Evolutionary conservation across 2,797 vertebrate species (phyloP).

Genomic region (Dryobates pubescens): DNA sequence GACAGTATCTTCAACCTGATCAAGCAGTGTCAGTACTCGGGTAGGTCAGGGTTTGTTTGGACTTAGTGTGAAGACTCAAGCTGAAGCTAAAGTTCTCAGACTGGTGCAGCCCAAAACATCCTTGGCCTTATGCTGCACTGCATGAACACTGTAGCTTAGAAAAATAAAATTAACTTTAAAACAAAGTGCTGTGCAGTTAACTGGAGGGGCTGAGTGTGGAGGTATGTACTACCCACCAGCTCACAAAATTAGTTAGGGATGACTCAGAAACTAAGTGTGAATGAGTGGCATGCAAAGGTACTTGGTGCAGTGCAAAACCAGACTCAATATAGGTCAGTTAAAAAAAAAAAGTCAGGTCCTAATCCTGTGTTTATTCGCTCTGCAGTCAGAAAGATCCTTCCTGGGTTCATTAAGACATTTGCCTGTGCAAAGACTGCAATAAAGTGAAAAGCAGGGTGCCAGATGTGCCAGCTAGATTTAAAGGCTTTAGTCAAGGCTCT

Average conservation of each 20-base stretch:
- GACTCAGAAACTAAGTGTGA: slow-evolving; percentile 34
- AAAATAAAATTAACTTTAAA: not conserved
- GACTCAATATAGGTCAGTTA: not conserved
- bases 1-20: not conserved
- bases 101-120: not conserved
- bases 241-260: slow-evolving; percentile 53
- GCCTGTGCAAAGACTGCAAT: not conserved
- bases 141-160: not conserved
- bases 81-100: not conserved
- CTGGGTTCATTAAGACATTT: not conserved
- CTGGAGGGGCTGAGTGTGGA: slow-evolving; percentile 16
- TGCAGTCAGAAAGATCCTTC: not conserved
- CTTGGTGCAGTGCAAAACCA: not conserved
- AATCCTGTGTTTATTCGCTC: not conserved
- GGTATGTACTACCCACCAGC: slow-evolving; percentile 24
- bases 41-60: not conserved
- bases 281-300: slow-evolving; percentile 1
- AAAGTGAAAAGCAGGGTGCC: not conserved
- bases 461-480: not conserved
- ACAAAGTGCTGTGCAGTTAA: slow-evolving; percentile 5
- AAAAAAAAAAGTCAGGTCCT: slow-evolving; percentile 20
- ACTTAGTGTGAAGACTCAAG: not conserved
- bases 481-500: not conserved
- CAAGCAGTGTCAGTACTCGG: not conserved
- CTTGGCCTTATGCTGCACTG: not conserved